Percentiles rank a stretch among this genome's conserved stretches.
phyloP scores from a whole-genome alignment of 2,113 vertebrate species.

The Lagenorhynchus albirostris region DNA sequence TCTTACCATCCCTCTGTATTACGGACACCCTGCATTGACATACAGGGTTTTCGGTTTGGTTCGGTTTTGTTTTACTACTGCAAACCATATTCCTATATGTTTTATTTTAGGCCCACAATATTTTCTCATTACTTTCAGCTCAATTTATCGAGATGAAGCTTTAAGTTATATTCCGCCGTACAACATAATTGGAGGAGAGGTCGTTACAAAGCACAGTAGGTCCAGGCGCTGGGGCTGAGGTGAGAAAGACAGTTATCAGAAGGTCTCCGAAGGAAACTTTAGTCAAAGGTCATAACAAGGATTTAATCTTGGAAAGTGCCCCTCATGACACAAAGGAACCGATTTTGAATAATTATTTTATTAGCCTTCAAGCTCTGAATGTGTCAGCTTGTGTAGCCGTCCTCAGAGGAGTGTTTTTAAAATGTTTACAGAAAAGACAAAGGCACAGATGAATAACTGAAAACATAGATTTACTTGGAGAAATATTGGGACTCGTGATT shows the following conservation, averaged over 20 bases:
- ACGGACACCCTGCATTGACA: no score
- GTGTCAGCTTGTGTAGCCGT: not conserved
- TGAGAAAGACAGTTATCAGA: not conserved
- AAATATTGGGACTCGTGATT: not conserved
- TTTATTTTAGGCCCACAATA: not conserved
- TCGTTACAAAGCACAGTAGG: not conserved
- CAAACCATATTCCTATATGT: not conserved
- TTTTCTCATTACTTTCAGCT: not conserved
- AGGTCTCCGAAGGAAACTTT: not conserved
- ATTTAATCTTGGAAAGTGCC: not conserved
- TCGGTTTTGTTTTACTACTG: not conserved
- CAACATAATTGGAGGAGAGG: not conserved
- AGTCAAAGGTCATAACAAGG: not conserved
- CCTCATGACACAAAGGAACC: not conserved
- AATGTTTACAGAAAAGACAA: not conserved
- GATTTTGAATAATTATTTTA: not conserved
- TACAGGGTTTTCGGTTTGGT: not conserved
- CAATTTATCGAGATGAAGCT: not conserved
- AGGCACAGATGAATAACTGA: not conserved
- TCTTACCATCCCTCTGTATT: not conserved
- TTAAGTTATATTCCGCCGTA: not conserved
- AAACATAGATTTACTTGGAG: not conserved
- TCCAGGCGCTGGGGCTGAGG: not conserved
- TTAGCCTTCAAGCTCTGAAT: not conserved
- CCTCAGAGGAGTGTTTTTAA: not conserved